phyloP scores from a whole-genome alignment of 1,140 invertebrate species.

The Scaptomyza graminum region DNA sequence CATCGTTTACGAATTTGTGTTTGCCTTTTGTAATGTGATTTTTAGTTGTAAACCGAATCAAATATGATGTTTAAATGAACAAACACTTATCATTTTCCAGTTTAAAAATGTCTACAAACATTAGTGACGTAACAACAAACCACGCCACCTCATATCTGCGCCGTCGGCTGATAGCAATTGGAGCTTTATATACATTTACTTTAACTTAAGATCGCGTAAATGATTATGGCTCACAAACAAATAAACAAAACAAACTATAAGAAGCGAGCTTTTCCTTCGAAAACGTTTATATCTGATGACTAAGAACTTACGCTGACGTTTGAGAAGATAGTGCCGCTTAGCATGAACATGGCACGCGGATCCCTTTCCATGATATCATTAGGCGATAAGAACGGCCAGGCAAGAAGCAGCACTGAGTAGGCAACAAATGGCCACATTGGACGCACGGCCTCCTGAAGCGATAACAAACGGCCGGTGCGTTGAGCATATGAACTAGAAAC shows the following conservation, averaged over 20 bases:
- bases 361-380: slow-evolving; percentile 91
- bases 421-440: slow-evolving; percentile 92
- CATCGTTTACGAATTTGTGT: slow-evolving; percentile 19
- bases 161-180: slow-evolving; percentile 3
- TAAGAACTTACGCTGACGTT: slow-evolving; percentile 95
- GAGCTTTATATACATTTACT: neutral
- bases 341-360: slow-evolving; percentile 92
- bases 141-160: slow-evolving; percentile 18
- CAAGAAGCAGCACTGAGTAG: slow-evolving; percentile 89
- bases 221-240: neutral
- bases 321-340: slow-evolving; percentile 96
- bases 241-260: neutral
- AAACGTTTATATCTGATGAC: neutral
- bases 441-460: slow-evolving; percentile 90
- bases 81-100: no score
- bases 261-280: slow-evolving; percentile 1
- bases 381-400: slow-evolving; percentile 92
- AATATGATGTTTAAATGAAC: neutral
- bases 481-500: slow-evolving; percentile 89
- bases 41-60: slow-evolving; percentile 3
- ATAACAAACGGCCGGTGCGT: slow-evolving; percentile 92
- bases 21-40: neutral
- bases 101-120: no score
- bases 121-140: slow-evolving; percentile 3
- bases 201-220: neutral